Base-by-base conservation (phyloP, 2,888 invertebrate species). In the Yponomeuta cagnagella region DNA sequence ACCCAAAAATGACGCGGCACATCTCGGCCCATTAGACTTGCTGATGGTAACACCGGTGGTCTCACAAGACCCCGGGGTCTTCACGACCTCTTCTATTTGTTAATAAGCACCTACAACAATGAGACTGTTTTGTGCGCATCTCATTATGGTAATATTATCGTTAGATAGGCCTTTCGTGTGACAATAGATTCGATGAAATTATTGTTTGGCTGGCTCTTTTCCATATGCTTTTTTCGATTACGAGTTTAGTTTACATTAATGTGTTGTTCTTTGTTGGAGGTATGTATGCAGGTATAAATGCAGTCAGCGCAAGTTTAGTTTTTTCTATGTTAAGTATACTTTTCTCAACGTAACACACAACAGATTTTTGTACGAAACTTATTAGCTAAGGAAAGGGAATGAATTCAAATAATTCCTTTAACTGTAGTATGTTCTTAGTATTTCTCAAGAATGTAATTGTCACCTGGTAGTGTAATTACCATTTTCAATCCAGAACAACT, bases 21-120 rank as follows among this genome's bases (percentile, higher is more conserved):
- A 77, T 83, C 82, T 82, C 76, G 73, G 71, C 73, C 73, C 74
- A 87, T 87, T 89, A 81, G 85, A 87, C 86, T 88, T 88, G 86
- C 82, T 87, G 86, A 89, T 87, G 82, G 74, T 82, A 82, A 82
- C 83, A 87, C 85, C 82, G 87, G 89, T 87, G 89, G 88, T 87
- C 87, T 80, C 80, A 64, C 73, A 75, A 78, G 58, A 66, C 23
- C 75, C 76, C 72, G 74, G 73, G 74, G 74, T 78, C 78, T 76
- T 73, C 73, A 31, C 75, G 78, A 80, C 80, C 82, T 82, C 79
- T 82, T 85, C 82, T 87, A 82, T 85, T 88, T 88, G 87, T 84
- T 82, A 83, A 85, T 84, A 84, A 79, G 80, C 80, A 80, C 79
- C 80, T 78, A 82, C 79, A 75, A 76, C 75, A 78, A 70, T 70